Conservation (phyloP, 2,797 vertebrate genomes). For the Falco naumanni region DNA sequence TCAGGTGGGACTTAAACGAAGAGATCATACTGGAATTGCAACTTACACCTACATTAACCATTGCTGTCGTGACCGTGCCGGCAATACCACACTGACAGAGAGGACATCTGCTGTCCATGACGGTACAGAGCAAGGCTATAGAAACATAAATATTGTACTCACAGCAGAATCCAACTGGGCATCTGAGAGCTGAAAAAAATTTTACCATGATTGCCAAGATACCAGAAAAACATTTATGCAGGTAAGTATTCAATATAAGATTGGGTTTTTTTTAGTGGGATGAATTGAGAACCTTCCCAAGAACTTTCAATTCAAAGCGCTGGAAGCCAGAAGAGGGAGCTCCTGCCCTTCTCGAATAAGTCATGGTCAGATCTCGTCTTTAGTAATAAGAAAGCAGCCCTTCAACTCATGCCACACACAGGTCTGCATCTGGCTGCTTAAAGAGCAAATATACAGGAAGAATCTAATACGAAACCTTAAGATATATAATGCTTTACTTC, state of each 20-base stretch:
- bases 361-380: accelerated
- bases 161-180: neutral
- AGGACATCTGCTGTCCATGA: neutral
- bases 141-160: accelerated
- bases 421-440: neutral
- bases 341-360: neutral
- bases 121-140: neutral
- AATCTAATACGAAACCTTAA: neutral
- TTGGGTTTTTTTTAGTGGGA: neutral
- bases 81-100: neutral
- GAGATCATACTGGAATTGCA: neutral
- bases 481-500: neutral
- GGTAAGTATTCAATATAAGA: neutral
- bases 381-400: neutral
- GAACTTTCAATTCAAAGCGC: neutral
- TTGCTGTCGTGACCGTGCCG: neutral
- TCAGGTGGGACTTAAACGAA: neutral
- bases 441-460: neutral
- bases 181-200: neutral
- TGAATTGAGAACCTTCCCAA: neutral
- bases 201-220: neutral
- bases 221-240: neutral
- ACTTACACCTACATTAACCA: neutral
- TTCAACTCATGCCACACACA: neutral
- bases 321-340: constrained; percentile 59